Evolutionary conservation across 2,797 vertebrate genomes (phyloP).

Genomic region (Meda fulgida): DNA sequence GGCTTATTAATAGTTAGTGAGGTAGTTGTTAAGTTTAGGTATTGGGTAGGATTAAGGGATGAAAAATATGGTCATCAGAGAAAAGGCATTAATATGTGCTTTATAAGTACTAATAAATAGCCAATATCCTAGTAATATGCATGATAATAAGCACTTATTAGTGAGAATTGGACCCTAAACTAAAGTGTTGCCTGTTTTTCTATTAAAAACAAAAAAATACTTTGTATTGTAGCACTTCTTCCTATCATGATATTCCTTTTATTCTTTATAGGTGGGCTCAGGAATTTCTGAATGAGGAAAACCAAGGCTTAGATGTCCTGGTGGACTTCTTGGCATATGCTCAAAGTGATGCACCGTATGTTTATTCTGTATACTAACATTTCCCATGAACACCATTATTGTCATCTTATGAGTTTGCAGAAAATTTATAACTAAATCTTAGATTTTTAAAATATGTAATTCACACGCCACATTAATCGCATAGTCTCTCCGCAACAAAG

Average conservation of each 20-base stretch:
- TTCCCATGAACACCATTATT: background rate
- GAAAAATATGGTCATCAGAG: background rate
- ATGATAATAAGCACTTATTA: too few relatives aligned
- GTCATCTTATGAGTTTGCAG: background rate
- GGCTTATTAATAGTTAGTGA: too few relatives aligned
- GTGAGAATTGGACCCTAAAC: background rate
- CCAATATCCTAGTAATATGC: too few relatives aligned
- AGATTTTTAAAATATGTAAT: background rate
- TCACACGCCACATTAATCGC: background rate
- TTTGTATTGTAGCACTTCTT: background rate
- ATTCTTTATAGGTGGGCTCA: conserved; percentile 88
- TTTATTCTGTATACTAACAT: conserved; percentile 25
- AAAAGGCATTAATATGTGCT: background rate
- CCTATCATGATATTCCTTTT: background rate
- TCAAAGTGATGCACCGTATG: conserved; percentile 88
- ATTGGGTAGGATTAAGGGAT: background rate
- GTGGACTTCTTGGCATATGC: conserved; percentile 93
- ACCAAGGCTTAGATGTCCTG: conserved; percentile 91
- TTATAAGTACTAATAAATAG: background rate
- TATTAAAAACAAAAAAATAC: background rate
- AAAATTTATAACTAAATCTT: background rate
- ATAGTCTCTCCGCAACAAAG: background rate
- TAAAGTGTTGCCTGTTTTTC: background rate
- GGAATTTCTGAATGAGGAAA: conserved; percentile 94
- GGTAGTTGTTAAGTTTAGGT: too few relatives aligned